Base-by-base conservation (phyloP, 2,888 invertebrate species). In the Cabera pusaria region DNA sequence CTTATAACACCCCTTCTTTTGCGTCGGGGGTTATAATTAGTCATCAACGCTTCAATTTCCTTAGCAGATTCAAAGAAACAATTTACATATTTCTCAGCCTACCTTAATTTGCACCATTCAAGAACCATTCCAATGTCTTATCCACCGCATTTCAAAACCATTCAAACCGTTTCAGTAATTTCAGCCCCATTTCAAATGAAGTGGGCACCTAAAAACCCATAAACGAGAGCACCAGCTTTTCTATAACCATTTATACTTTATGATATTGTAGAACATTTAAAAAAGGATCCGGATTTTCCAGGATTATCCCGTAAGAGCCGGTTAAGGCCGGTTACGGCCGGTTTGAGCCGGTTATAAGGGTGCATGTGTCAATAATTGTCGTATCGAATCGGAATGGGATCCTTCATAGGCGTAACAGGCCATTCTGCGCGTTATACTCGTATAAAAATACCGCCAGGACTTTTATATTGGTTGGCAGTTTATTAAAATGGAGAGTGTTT, bases 321-420 rank as follows among this genome's bases (percentile, higher is more conserved):
- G 44, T 20, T 32, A 38, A 35, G 16, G 34, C 44, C 26, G 45
- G 42, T 21, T 16, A 39, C 27, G 12, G 33, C 40, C 28, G 44
- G 40, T 17, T 26, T 34, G 34, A 34, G 25, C 34, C 29, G 36
- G 31, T 26, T 41, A 41, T 29, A 44, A 33, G 48, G 48, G 44
- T 53, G 42, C 48, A 54, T 45, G 38, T 44, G 44, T 49, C 51
- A 32, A 49, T 51, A 49, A 52, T 50, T 46, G 48, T 48, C 48
- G 43, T 29, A 44, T 11, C 31, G 39, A 45, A 44, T 39, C 48
- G 26, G 6, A 49, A 43, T 43, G 39, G 46, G 35, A 31, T 42
- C 37, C 37, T 48, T 36, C 28, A 42, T 42, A 28, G 44, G 11
- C 46, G 37, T 37, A 38, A 47, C 17, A 27, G 6, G 20, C 16